Percentiles rank a stretch among this genome's conserved stretches.
These are phyloP conservation scores for Polyergus mexicanus DNA, from an alignment of 1,140 invertebrate genomes.

Conservation along the genomic window DNA sequence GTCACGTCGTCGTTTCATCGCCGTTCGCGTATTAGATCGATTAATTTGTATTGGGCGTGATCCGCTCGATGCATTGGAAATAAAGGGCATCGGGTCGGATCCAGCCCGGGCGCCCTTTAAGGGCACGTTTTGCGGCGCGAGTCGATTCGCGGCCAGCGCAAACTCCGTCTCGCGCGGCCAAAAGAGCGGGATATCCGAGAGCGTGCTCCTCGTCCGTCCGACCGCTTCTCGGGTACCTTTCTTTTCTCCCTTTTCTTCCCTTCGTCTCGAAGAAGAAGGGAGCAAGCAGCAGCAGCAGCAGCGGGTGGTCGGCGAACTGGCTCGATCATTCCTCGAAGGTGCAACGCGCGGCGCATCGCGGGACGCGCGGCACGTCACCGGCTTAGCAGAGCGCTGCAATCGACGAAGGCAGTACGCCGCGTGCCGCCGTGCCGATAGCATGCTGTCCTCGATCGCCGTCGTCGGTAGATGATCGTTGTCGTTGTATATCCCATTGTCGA, in stretches of 20 bases:
- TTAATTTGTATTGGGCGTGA: neutral
- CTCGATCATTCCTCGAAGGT: conserved; percentile 61
- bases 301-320: conserved; percentile 69
- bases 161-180: neutral
- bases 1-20: neutral
- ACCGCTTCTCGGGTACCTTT: conserved; percentile 17
- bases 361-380: conserved; percentile 65
- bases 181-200: conserved; percentile 15
- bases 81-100: conserved; percentile 6
- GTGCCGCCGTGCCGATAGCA: conserved; percentile 67
- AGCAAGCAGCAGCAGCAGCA: conserved; percentile 10
- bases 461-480: conserved; percentile 38
- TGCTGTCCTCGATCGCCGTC: conserved; percentile 23
- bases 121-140: neutral
- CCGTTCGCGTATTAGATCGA: no score
- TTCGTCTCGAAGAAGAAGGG: neutral
- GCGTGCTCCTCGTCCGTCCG: neutral
- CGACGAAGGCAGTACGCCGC: conserved; percentile 71
- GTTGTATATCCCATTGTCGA: conserved; percentile 24
- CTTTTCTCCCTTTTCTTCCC: conserved; percentile 31
- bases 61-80: neutral
- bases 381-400: conserved; percentile 72
- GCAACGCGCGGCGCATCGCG: conserved; percentile 69
- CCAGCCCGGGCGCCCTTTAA: no score
- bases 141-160: neutral